Evolutionary conservation across 2,797 vertebrate genomes (phyloP), one percentile per base, ranked within the genome.

Genomic region (Sebastes taczanowskii): DNA sequence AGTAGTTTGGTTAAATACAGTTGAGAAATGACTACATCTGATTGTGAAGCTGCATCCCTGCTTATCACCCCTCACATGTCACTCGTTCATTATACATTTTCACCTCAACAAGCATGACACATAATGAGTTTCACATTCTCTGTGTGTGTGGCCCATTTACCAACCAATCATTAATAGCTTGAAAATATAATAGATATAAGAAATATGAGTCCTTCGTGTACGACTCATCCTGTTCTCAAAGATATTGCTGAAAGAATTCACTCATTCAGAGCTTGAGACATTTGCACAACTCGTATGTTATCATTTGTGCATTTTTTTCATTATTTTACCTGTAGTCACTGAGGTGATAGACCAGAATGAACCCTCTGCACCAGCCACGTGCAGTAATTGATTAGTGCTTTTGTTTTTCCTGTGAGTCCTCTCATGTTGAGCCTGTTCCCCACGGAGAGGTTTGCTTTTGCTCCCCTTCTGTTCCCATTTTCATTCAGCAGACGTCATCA

Each of bases 401-500:
- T 83, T 85, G 67, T 80, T 89, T 82, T 86, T 34, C 38, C 63
- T 59, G 92, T 91, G 94, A 71, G 67, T 87, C 82, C 83, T 80
- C 71, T 69, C 63, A 29, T 80, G 72, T 78, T 61, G 66, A 82
- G 75, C 23, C 53, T 69, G 74, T 74, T 90, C 81, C 77, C 72
- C 32, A 58, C 11, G 10, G 74, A 68, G 23, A 65, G 61, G 34
- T 83, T 90, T 89, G 78, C 62, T 87, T 86, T 88, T 55, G 62
- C 59, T 80, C 67, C 52, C 64, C 32, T 63, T 96, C 52, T 95
- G 91, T 95, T 95, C 95, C 93, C 95, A 55, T 84, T 97, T 96
- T 96, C 95, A 95, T 96, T 96, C 93, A 95, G 95, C 95, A 94
- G 95, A 97, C 95, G 90, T 95, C 95, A 95, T 95, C 94, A 95